Evolutionary conservation across 2,888 invertebrate genomes (phyloP).

Genomic region (Bibio marci): DNA sequence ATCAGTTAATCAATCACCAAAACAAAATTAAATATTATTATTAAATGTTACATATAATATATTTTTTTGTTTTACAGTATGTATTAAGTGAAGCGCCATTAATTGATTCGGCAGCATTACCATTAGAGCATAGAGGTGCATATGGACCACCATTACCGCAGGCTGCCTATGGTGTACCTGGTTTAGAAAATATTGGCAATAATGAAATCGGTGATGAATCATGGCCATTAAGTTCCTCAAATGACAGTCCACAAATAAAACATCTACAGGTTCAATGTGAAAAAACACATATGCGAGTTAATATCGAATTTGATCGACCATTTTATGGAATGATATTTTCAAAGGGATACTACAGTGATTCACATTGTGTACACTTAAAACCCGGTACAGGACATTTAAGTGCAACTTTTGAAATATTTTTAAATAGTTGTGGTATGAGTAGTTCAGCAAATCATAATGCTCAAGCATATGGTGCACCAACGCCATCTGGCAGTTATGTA

Average conservation of each 20-base stretch:
- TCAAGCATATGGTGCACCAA: constrained; percentile 68
- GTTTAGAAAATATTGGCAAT: constrained; percentile 22
- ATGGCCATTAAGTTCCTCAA: constrained; percentile 64
- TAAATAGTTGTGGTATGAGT: constrained; percentile 86
- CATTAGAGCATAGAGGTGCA: constrained; percentile 62
- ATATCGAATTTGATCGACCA: constrained; percentile 86
- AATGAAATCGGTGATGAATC: constrained; percentile 53
- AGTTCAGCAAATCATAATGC: constrained; percentile 82
- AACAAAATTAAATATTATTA: too few species aligned
- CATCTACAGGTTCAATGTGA: constrained; percentile 89
- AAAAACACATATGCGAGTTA: constrained; percentile 89
- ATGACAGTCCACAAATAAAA: constrained; percentile 83
- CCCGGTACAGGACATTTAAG: constrained; percentile 81
- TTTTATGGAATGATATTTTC: constrained; percentile 95
- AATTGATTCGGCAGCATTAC: constrained; percentile 63
- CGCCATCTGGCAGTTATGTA: constrained; percentile 83
- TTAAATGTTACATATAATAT: too few species aligned
- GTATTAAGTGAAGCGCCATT: constrained; percentile 60
- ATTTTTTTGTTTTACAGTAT: constrained; percentile 44
- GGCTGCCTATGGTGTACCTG: constrained; percentile 28
- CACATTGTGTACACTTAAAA: constrained; percentile 80
- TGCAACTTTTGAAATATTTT: constrained; percentile 84
- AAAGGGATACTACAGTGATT: constrained; percentile 82
- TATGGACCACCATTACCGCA: constrained; percentile 45
- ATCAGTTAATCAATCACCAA: too few species aligned